These are phyloP conservation scores for Arnoldichthys spilopterus DNA, from an alignment of 2,797 vertebrate genomes.

Conservation along the genomic window DNA sequence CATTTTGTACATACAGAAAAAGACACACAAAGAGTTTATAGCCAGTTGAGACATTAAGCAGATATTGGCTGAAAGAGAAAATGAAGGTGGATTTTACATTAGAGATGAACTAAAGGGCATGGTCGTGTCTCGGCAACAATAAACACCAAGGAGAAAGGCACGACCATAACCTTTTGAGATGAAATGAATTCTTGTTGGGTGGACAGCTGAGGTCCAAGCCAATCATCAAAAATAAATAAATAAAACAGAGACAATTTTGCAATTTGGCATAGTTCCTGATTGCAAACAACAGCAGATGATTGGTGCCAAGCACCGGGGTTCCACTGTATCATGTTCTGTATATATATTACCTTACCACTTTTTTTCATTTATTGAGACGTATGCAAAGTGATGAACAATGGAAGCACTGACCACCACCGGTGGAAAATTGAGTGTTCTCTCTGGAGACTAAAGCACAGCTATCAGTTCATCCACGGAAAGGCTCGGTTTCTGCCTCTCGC, in stretches of 20 bases:
- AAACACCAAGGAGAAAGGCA: neutral
- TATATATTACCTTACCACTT: conserved; percentile 25
- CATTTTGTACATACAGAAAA: neutral
- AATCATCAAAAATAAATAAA: conserved; percentile 4
- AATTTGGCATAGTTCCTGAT: neutral
- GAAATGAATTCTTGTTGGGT: neutral
- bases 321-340: conserved; percentile 33
- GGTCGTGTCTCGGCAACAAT: neutral
- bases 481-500: conserved; percentile 75
- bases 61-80: neutral
- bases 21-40: neutral
- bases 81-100: neutral
- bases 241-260: neutral
- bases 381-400: conserved; percentile 72
- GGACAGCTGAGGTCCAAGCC: conserved; percentile 4
- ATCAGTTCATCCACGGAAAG: conserved; percentile 61
- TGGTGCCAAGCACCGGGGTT: conserved; percentile 4
- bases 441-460: conserved; percentile 49
- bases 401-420: conserved; percentile 72
- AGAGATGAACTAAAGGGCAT: neutral
- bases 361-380: conserved; percentile 70
- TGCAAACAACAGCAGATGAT: neutral
- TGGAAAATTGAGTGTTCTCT: conserved; percentile 55
- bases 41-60: neutral
- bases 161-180: neutral